Evolutionary conservation across 2,113 vertebrate genomes (phyloP).

Genomic region (Brachyistius frenatus): DNA sequence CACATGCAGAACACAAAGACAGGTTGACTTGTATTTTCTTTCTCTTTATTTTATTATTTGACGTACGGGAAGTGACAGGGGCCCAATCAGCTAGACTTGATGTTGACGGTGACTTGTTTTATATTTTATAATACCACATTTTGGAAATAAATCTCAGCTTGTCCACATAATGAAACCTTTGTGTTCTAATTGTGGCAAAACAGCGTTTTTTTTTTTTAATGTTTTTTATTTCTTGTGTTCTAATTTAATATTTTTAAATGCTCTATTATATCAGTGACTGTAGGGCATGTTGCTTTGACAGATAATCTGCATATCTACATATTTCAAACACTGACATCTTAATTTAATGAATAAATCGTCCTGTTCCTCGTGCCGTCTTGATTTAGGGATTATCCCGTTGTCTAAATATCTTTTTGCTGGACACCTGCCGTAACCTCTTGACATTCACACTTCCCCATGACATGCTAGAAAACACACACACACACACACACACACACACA

Average conservation of each 20-base stretch:
- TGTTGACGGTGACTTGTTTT: no score
- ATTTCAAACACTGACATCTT: not conserved
- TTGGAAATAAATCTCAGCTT: not conserved
- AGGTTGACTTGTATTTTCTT: not conserved
- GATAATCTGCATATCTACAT: not conserved
- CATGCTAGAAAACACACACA: not conserved
- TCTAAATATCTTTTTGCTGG: not conserved
- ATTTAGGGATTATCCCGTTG: slow-evolving; percentile 3
- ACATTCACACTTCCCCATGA: not conserved
- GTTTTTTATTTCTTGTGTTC: no score
- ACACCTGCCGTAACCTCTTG: slow-evolving; percentile 42
- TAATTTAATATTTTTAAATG: no score
- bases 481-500: slow-evolving; percentile 1
- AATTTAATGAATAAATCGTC: no score
- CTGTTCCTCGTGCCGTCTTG: not conserved
- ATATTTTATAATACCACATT: no score
- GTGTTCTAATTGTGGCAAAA: no score
- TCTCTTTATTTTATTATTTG: not conserved
- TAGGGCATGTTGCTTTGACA: no score
- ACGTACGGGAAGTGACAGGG: not conserved
- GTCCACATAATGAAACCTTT: slow-evolving; percentile 2
- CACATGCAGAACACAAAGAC: slow-evolving; percentile 1
- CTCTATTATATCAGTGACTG: no score
- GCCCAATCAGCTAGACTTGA: no score
- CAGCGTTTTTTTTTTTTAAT: not conserved